Conservation (phyloP, 2,113 vertebrate genomes). For the Etia nguti region DNA sequence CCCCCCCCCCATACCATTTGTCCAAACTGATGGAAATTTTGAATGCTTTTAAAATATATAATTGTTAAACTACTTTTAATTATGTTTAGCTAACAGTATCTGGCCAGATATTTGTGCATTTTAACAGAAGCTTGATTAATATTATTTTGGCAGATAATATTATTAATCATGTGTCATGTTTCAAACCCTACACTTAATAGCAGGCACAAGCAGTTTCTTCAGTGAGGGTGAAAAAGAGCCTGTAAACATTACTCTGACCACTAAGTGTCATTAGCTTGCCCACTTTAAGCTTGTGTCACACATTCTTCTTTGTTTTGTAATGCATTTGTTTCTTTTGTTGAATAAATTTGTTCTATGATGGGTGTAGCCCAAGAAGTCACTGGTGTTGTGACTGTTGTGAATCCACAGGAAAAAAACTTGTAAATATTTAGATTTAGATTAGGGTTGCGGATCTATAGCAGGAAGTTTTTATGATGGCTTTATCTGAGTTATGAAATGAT, state of each 20-base stretch:
- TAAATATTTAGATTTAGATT: not conserved
- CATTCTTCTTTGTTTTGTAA: not conserved
- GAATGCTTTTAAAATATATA: not conserved
- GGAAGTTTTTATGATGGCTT: not conserved
- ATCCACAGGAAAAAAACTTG: fast-evolving
- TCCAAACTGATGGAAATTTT: not conserved
- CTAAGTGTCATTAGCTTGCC: not conserved
- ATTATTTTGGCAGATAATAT: not conserved
- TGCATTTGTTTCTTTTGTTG: too few species aligned
- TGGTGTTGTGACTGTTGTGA: not conserved
- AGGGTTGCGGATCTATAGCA: not conserved
- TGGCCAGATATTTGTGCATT: not conserved
- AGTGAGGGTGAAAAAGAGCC: not conserved
- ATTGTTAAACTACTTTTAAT: not conserved
- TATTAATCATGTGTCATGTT: not conserved
- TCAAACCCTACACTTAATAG: not conserved
- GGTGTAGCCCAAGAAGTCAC: not conserved
- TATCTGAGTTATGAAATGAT: not conserved
- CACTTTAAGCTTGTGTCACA: not conserved
- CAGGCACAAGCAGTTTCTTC: not conserved
- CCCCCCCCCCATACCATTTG: too few species aligned
- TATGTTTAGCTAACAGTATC: not conserved
- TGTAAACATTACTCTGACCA: not conserved
- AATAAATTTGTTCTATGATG: too few species aligned
- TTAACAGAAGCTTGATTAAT: not conserved